These are phyloP conservation scores for Wiebesia pumilae DNA, from an alignment of 1,140 invertebrate genomes.

Conservation along the genomic window DNA sequence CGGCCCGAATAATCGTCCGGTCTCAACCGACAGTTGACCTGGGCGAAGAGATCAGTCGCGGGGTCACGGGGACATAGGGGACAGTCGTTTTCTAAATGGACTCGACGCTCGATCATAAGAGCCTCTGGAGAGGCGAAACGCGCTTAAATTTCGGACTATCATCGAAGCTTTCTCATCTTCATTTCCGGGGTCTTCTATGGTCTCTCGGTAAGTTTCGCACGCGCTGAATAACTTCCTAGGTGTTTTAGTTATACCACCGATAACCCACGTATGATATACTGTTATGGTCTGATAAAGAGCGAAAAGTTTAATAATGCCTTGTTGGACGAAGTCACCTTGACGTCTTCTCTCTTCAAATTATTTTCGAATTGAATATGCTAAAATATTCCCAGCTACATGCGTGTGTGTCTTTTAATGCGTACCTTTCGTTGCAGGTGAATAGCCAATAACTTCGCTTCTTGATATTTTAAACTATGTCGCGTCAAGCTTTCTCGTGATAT, in stretches of 20 bases:
- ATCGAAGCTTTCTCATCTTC: background rate
- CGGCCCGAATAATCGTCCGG: background rate
- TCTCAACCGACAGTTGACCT: background rate
- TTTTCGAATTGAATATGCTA: background rate
- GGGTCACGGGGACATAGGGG: slow-evolving; percentile 63
- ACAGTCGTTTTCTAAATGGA: slow-evolving; percentile 64
- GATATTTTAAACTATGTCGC: too few relatives aligned
- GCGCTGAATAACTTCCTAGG: slow-evolving; percentile 25
- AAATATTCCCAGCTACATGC: background rate
- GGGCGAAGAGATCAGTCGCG: slow-evolving; percentile 51
- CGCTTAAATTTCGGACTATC: too few relatives aligned
- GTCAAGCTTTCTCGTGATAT: too few relatives aligned
- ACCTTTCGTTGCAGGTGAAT: too few relatives aligned
- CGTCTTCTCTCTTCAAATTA: too few relatives aligned
- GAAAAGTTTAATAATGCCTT: slow-evolving; percentile 12
- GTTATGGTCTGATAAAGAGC: slow-evolving; percentile 22
- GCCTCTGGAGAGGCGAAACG: too few relatives aligned
- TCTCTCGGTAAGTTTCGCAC: too few relatives aligned
- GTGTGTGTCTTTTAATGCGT: background rate
- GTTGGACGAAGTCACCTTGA: too few relatives aligned
- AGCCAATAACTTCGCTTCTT: too few relatives aligned
- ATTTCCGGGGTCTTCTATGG: too few relatives aligned
- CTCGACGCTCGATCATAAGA: background rate
- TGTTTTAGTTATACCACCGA: background rate
- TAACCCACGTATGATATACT: background rate